These are phyloP conservation scores for Orchesella flavescens DNA, from an alignment of 2,888 invertebrate species.

Conservation along the genomic window DNA sequence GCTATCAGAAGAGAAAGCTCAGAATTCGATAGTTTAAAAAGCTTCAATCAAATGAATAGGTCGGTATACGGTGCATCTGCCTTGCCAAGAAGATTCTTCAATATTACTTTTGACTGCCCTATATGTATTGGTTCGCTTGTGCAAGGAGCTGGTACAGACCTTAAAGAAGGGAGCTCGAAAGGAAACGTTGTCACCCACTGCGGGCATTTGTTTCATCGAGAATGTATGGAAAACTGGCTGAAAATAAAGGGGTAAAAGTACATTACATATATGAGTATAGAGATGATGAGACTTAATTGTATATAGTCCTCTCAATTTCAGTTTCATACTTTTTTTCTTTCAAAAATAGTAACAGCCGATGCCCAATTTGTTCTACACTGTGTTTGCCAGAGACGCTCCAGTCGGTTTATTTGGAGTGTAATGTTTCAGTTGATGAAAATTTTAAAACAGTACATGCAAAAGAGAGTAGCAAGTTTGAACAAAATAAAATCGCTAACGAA, in stretches of 20 bases:
- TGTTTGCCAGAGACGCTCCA: slow-evolving; percentile 44
- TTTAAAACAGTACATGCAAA: not conserved
- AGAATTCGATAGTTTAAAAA: too few species aligned
- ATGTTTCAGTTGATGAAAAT: slow-evolving; percentile 39
- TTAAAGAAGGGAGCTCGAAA: not conserved
- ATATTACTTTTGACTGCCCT: slow-evolving; percentile 57
- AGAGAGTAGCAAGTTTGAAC: not conserved
- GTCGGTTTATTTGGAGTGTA: slow-evolving; percentile 57
- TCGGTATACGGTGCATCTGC: not conserved
- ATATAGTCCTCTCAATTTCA: not conserved
- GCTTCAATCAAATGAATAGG: too few species aligned
- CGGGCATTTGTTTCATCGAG: slow-evolving; percentile 62
- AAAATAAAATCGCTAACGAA: too few species aligned
- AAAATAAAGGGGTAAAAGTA: slow-evolving; percentile 49
- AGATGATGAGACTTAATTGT: not conserved
- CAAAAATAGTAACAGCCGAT: slow-evolving; percentile 45
- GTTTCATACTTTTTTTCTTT: not conserved
- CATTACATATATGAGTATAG: not conserved
- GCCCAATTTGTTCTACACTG: slow-evolving; percentile 57
- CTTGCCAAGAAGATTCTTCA: slow-evolving; percentile 12
- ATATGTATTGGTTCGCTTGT: slow-evolving; percentile 61
- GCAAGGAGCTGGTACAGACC: not conserved
- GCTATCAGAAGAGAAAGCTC: slow-evolving; percentile 5
- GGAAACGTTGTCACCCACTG: slow-evolving; percentile 47
- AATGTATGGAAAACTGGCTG: slow-evolving; percentile 62